Percentiles rank a stretch among this genome's conserved stretches.
These are phyloP conservation scores for Leistus spinibarbis DNA, from an alignment of 2,888 invertebrate species.

Conservation along the genomic window DNA sequence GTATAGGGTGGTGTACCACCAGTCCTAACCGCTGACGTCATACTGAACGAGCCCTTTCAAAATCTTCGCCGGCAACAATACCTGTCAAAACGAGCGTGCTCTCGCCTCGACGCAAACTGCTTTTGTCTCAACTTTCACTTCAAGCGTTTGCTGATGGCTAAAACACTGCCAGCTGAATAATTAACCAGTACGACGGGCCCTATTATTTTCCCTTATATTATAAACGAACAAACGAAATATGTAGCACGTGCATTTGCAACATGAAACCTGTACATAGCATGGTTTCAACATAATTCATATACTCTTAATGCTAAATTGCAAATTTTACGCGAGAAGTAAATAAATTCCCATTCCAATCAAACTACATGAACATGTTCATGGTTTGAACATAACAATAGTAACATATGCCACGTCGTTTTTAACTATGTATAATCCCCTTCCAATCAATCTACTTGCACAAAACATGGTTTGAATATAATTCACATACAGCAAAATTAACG, in stretches of 20 bases:
- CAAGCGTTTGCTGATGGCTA: conserved; percentile 12
- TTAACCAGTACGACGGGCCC: conserved; percentile 13
- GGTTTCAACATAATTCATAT: too few relatives aligned
- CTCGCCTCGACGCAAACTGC: conserved; percentile 14
- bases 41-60: neutral
- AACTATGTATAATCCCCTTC: too few relatives aligned
- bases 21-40: neutral
- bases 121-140: conserved; percentile 34
- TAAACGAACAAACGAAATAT: neutral
- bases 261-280: neutral
- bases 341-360: too few relatives aligned
- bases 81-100: conserved; percentile 35
- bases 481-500: too few relatives aligned
- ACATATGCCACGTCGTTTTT: too few relatives aligned
- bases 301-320: too few relatives aligned
- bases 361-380: too few relatives aligned
- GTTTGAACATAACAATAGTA: too few relatives aligned
- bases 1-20: neutral
- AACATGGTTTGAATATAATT: too few relatives aligned
- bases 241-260: neutral
- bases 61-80: conserved; percentile 18
- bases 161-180: conserved; percentile 27
- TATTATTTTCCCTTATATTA: neutral
- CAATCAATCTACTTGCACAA: too few relatives aligned
- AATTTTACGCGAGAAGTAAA: too few relatives aligned